Conservation (phyloP, 2,113 vertebrate genomes). For the Microcebus lehilahytsara region DNA sequence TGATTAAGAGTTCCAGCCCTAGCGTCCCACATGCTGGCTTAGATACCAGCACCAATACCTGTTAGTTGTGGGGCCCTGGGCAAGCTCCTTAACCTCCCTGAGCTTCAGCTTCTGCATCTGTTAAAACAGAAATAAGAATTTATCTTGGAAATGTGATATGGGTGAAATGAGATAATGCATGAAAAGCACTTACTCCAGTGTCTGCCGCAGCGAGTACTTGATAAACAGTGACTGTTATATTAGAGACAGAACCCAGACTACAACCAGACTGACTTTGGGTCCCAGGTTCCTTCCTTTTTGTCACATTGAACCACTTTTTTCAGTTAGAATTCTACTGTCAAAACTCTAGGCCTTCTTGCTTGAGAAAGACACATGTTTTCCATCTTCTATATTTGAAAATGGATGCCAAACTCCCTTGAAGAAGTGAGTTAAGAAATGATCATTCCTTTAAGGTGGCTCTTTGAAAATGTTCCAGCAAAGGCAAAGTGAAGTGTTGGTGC, state of each 20-base stretch:
- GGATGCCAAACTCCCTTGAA: background rate
- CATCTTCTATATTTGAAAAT: background rate
- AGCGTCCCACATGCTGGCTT: background rate
- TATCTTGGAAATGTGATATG: background rate
- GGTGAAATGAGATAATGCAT: background rate
- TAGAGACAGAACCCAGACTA: background rate
- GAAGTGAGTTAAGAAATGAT: background rate
- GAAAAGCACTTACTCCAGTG: background rate
- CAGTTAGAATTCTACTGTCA: background rate
- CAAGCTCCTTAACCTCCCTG: background rate
- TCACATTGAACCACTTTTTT: background rate
- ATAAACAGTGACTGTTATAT: background rate
- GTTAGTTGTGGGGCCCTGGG: background rate
- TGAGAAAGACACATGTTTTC: background rate
- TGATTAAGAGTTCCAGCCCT: background rate
- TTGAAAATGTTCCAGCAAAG: constrained; percentile 4
- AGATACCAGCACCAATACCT: background rate
- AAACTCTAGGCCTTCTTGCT: background rate
- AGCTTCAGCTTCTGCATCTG: background rate
- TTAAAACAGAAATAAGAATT: background rate
- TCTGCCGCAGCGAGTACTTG: background rate
- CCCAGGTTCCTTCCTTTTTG: background rate
- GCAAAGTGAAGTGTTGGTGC: background rate
- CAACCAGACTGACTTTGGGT: background rate
- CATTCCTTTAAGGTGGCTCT: background rate